These are phyloP conservation scores for Eleutherodactylus coqui DNA, from an alignment of 2,797 vertebrate genomes.

Conservation along the genomic window DNA sequence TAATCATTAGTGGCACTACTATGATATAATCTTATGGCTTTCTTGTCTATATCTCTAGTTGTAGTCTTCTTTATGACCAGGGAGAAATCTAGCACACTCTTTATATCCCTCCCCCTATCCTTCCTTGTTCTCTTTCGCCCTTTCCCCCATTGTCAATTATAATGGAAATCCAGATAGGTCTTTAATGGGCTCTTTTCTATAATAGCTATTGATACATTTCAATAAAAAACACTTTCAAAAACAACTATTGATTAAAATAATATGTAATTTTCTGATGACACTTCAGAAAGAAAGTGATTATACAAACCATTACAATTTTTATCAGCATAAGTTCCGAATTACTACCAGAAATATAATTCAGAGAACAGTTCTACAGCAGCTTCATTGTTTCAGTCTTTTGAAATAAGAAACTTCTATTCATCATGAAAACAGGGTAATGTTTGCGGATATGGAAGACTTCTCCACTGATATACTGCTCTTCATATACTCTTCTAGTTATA, in stretches of 20 bases:
- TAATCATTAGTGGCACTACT: too few species aligned
- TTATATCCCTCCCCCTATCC: too few species aligned
- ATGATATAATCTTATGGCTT: too few species aligned
- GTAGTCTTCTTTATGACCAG: too few species aligned
- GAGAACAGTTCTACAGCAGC: not conserved
- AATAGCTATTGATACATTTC: too few species aligned
- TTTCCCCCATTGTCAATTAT: too few species aligned
- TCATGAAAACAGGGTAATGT: conserved; percentile 15
- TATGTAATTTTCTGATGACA: not conserved
- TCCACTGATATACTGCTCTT: conserved; percentile 37
- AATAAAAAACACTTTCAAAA: too few species aligned
- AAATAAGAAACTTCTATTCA: conserved; percentile 16
- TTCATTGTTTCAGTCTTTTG: not conserved
- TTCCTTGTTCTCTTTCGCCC: too few species aligned
- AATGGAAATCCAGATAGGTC: too few species aligned
- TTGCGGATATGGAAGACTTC: not conserved
- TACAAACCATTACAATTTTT: not conserved
- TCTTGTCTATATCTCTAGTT: too few species aligned
- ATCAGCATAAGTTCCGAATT: not conserved
- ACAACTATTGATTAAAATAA: not conserved
- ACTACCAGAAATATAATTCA: not conserved
- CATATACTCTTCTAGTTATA: conserved; percentile 19
- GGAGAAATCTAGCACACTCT: too few species aligned
- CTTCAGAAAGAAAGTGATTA: not conserved
- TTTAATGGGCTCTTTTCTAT: too few species aligned